phyloP scores from a whole-genome alignment of 2,888 invertebrate species.

The Nezara viridula region DNA sequence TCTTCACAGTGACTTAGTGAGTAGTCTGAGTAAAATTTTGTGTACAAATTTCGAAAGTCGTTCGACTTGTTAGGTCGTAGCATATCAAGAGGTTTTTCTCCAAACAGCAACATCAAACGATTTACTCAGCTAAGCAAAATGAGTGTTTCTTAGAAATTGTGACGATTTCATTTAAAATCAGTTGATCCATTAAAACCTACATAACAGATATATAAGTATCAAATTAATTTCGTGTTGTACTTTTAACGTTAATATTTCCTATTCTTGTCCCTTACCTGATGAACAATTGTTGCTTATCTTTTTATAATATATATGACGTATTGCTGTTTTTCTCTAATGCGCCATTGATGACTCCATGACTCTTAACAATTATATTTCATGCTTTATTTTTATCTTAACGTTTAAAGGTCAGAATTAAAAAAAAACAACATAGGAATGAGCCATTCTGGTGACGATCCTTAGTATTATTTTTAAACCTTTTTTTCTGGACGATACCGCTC shows the following conservation, averaged over 20 bases:
- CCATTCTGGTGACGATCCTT: background rate
- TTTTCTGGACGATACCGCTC: background rate
- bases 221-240: too few relatives aligned
- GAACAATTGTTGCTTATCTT: background rate
- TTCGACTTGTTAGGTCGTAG: too few relatives aligned
- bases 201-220: too few relatives aligned
- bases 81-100: too few relatives aligned
- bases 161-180: too few relatives aligned
- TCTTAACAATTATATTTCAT: background rate
- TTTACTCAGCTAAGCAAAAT: too few relatives aligned
- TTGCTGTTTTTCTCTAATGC: background rate
- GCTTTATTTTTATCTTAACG: background rate
- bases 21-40: too few relatives aligned
- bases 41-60: too few relatives aligned
- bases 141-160: too few relatives aligned
- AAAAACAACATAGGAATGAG: background rate
- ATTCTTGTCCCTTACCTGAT: background rate
- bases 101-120: too few relatives aligned
- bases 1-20: too few relatives aligned
- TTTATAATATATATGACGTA: background rate
- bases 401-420: background rate
- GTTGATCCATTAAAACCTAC: too few relatives aligned
- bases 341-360: background rate
- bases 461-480: background rate
- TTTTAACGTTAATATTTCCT: background rate